Evolutionary conservation across 2,113 vertebrate genomes (phyloP).

Genomic region (Tupaia tana): DNA sequence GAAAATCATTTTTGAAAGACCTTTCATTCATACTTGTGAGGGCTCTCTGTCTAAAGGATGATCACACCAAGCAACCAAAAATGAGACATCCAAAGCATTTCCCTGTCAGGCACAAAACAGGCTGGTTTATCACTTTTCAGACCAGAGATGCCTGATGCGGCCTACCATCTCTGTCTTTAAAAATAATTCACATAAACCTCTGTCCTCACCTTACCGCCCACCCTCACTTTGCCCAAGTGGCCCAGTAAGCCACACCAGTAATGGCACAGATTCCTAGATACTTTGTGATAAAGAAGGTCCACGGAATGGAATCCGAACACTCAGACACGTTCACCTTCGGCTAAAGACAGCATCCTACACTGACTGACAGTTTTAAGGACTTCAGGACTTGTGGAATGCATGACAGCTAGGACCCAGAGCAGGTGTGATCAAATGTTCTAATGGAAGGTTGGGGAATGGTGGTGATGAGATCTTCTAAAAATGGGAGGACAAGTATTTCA

Average conservation of each 20-base stretch:
- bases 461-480: conserved; percentile 30
- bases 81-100: conserved; percentile 67
- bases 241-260: neutral
- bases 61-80: conserved; percentile 53
- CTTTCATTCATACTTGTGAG: conserved; percentile 54
- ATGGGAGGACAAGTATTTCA: conserved; percentile 15
- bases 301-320: conserved; percentile 31
- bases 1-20: conserved; percentile 49
- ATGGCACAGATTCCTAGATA: neutral
- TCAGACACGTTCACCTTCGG: conserved; percentile 53
- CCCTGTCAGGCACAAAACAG: conserved; percentile 40
- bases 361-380: conserved; percentile 58
- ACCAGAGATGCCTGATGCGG: neutral
- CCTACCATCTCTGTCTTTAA: conserved; percentile 61
- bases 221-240: neutral
- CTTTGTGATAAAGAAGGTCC: conserved; percentile 6
- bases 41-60: conserved; percentile 38
- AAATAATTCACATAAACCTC: conserved; percentile 3
- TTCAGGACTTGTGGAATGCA: conserved; percentile 79
- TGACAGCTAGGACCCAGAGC: conserved; percentile 54
- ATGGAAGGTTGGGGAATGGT: neutral
- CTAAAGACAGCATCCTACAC: conserved; percentile 38
- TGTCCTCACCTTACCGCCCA: neutral
- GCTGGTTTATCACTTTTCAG: conserved; percentile 34
- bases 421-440: conserved; percentile 41